Base-by-base conservation (phyloP, 2,113 vertebrate genomes). In the Macrotus californicus region DNA sequence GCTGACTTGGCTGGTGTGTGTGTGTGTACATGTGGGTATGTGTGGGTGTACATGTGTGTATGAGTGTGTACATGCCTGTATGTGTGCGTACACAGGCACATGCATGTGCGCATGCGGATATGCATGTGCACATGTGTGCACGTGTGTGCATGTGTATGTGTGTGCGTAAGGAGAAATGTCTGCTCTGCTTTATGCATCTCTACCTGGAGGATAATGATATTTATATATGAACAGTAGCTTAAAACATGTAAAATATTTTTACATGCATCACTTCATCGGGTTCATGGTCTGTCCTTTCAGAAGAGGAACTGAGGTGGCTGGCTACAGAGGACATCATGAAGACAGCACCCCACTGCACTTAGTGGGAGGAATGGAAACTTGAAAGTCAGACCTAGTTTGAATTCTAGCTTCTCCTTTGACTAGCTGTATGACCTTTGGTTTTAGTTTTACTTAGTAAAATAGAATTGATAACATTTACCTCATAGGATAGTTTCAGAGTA, bases 391-490 rank as follows among this genome's bases (percentile, higher is more conserved):
- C 13, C 9, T 36, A 26, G 36, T 92, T 82, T 94, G 91, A 76
- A 85, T 89, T 88, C 52, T 91, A 72, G 21, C n/a, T 93, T 18
- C 26, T 91, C 9, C 64, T 96, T 92, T 91, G 84, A 43, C 43
- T 85, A 66, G 24, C 56, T 79, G 2, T 76, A 43, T 16, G 21
- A 56, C 77, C 69, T 81, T 73, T 43, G n/a, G 31, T 82, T 91
- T 93, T 96, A 54, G 34, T 87, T 95, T 96, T 95, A 83, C 87
- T 83, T 93, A 73, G 43, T 93, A 85, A 96, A 87, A 75, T 34
- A 92, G 72, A 88, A 88, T 91, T 52, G 86, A 31, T 82, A 94
- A 54, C 69, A 75, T 84, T 85, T 93, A 93, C 73, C 61, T 95
- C 89, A 93, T 59, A 77, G 48, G 36, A 48, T 89, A 84, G 26